phyloP scores from a whole-genome alignment of 2,113 vertebrate genomes.

The Lycocorax pyrrhopterus region DNA sequence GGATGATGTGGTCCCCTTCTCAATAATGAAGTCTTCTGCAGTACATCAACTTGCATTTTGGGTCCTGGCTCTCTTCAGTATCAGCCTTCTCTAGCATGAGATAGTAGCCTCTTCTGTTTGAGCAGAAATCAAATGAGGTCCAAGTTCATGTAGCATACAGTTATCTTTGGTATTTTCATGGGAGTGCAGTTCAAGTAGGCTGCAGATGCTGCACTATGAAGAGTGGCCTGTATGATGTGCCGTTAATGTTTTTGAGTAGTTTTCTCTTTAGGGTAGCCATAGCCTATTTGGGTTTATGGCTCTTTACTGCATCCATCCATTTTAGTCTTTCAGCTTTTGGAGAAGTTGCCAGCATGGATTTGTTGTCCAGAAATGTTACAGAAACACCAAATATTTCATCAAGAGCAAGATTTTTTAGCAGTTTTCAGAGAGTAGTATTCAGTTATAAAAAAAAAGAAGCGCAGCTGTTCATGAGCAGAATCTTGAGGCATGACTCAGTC shows the following conservation, averaged over 20 bases:
- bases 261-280: background rate
- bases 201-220: background rate
- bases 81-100: background rate
- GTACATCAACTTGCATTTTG: background rate
- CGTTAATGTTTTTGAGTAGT: background rate
- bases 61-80: background rate
- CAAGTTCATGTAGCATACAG: background rate
- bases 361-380: background rate
- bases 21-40: background rate
- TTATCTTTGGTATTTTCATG: background rate
- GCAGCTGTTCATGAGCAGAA: background rate
- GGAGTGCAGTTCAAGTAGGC: background rate
- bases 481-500: background rate
- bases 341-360: background rate
- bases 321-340: background rate
- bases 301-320: background rate
- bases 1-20: background rate
- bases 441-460: background rate
- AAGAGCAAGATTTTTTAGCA: background rate
- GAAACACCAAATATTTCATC: background rate
- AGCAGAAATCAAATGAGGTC: background rate
- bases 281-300: background rate
- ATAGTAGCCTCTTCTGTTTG: background rate
- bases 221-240: background rate
- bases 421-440: background rate